Conservation (phyloP, 2,797 vertebrate genomes). For the Petrocephalus sullivani region DNA sequence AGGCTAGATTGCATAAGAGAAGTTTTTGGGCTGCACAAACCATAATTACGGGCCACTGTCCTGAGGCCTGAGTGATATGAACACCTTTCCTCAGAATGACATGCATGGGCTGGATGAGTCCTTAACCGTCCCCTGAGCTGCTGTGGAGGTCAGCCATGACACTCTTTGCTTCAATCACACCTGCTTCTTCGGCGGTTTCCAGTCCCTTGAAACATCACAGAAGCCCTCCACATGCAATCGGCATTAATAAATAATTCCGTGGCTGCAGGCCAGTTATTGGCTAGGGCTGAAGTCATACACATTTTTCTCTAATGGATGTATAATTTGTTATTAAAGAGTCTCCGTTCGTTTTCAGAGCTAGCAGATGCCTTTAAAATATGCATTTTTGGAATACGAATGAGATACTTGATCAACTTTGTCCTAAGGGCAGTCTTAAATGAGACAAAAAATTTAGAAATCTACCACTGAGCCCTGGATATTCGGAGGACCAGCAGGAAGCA, state of each 20-base stretch:
- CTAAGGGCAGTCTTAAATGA: not conserved
- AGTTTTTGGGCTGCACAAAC: not conserved
- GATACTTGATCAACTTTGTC: not conserved
- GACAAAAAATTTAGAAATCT: not conserved
- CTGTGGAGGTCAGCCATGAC: not conserved
- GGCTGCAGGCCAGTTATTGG: not conserved
- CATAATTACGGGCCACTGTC: not conserved
- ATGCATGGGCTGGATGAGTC: not conserved
- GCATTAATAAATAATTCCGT: not conserved
- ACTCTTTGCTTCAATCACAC: not conserved
- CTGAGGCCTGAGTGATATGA: not conserved
- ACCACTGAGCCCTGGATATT: not conserved
- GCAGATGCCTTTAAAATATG: not conserved
- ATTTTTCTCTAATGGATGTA: not conserved
- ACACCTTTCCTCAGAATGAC: not conserved
- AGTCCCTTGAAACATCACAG: not conserved
- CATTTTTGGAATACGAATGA: not conserved
- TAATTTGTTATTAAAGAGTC: conserved; percentile 2
- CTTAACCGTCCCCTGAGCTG: not conserved
- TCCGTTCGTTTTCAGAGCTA: not conserved
- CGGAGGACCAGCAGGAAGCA: not conserved
- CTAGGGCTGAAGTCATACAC: not conserved
- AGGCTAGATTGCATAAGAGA: not conserved
- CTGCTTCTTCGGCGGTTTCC: not conserved
- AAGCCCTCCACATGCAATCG: not conserved